Base-by-base conservation (phyloP, 2,888 invertebrate species). In the Synanthedon tipuliformis region DNA sequence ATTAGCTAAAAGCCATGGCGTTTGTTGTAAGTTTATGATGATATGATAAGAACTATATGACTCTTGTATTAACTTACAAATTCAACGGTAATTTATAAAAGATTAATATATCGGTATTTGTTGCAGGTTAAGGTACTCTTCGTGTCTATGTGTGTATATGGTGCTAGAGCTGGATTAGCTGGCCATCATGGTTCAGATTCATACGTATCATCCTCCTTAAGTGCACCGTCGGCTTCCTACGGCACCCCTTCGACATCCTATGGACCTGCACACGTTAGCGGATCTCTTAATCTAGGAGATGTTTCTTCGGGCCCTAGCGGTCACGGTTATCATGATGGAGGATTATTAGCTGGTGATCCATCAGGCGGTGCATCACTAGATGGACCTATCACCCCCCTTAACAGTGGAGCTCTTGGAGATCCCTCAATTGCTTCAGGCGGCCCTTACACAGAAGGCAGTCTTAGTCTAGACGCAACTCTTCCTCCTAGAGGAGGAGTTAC, bases 1-100 rank as follows among this genome's bases (percentile, higher is more conserved):
- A 63, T 84, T 87, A 87, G 87, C 87, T 87, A 84, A 74, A 64
- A 86, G 87, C 86, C 86, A 87, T 87, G 86, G 81, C 82, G 69
- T 85, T 81, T 74, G 68, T 82, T 78, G 87, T 87, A 81, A 87
- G 87, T 87, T 64, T 40, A 63, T 60, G 52, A 56, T 57, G 54
- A 60, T 53, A 60, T 51, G 51, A 52, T 53, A 52, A 34, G 48
- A 5, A 23, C 41, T 50, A 40, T 53, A 50, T 40, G 50, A 50
- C 40, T 13, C 13, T 48, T 11, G 12, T 51, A 49, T 27, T 8
- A 8, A 52, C 12, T 27, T 45, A 10, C 3, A 23, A 23, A 23
- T 52, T 18, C 16, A 53, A 23, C 16, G 1, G 53, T 56, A 16
- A 40, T 23, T 41, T 11, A 53, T 50, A 34, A 34, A 34, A 10